Conservation (phyloP, 2,797 vertebrate genomes). For the Otolemur crassicaudatus region DNA sequence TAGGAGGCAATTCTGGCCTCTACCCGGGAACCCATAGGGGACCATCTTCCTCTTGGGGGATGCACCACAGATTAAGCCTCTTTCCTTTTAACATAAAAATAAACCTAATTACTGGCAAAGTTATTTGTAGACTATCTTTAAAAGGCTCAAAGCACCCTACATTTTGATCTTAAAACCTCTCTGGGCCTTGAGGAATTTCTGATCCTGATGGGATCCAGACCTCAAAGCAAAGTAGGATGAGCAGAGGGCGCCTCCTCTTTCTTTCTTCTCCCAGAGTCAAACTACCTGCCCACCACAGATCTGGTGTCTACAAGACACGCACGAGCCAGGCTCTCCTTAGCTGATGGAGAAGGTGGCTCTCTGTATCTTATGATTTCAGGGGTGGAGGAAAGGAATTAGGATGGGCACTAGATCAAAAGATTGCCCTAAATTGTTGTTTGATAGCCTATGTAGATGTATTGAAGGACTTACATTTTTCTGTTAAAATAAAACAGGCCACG, state of each 20-base stretch:
- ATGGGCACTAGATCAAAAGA: not conserved
- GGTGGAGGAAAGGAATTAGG: not conserved
- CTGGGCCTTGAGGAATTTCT: not conserved
- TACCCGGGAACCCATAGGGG: not conserved
- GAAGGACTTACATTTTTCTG: not conserved
- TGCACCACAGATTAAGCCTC: not conserved
- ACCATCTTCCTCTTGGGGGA: not conserved
- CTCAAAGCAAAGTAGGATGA: not conserved
- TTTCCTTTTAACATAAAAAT: not conserved
- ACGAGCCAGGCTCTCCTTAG: not conserved
- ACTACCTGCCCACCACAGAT: not conserved
- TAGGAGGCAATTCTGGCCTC: not conserved
- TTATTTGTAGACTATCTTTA: not conserved
- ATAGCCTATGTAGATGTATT: not conserved
- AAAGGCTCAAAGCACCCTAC: not conserved
- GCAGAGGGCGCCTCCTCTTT: not conserved
- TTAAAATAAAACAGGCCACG: not conserved
- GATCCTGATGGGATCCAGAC: not conserved
- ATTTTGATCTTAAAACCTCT: conserved; percentile 19
- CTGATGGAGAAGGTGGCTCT: not conserved
- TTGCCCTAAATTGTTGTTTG: not conserved
- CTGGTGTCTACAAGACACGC: not conserved
- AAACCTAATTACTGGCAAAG: not conserved
- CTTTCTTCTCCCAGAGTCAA: not conserved
- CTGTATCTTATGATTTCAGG: not conserved